Percentiles rank a stretch among this genome's conserved stretches.
These are phyloP conservation scores for Falcunculus frontatus DNA, from an alignment of 2,113 vertebrate species.

Conservation along the genomic window DNA sequence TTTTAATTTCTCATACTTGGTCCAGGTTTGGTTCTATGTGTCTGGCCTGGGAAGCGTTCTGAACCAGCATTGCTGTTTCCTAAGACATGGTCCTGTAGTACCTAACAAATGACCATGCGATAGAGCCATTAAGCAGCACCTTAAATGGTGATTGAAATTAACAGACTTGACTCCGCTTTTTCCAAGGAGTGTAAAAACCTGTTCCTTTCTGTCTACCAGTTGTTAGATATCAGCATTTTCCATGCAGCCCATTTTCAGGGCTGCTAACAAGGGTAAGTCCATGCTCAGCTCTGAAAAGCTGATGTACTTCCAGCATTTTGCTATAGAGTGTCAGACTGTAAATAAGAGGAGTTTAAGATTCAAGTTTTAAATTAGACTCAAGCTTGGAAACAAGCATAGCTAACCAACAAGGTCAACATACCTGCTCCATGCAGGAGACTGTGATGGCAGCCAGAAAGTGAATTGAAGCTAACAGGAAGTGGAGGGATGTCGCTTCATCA, in stretches of 20 bases:
- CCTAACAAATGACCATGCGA: not conserved
- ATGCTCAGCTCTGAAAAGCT: not conserved
- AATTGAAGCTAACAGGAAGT: not conserved
- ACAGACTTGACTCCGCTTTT: not conserved
- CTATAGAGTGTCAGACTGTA: not conserved
- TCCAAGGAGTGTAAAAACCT: not conserved
- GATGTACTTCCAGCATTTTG: not conserved
- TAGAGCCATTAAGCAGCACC: not conserved
- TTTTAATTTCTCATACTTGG: not conserved
- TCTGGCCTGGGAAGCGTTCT: not conserved
- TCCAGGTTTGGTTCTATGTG: not conserved
- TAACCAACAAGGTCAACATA: not conserved
- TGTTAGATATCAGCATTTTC: not conserved
- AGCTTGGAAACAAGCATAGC: not conserved
- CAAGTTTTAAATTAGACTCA: not conserved
- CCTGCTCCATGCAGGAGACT: not conserved
- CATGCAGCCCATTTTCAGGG: not conserved
- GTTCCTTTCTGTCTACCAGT: not conserved
- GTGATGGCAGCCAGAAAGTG: not conserved
- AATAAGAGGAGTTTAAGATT: not conserved
- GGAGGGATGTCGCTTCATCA: not conserved
- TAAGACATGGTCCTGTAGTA: not conserved
- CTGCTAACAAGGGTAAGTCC: not conserved
- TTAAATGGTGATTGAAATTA: not conserved
- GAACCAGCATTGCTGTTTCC: not conserved